These are phyloP conservation scores for Tadarida brasiliensis DNA, from an alignment of 2,797 vertebrate species.

Conservation along the genomic window DNA sequence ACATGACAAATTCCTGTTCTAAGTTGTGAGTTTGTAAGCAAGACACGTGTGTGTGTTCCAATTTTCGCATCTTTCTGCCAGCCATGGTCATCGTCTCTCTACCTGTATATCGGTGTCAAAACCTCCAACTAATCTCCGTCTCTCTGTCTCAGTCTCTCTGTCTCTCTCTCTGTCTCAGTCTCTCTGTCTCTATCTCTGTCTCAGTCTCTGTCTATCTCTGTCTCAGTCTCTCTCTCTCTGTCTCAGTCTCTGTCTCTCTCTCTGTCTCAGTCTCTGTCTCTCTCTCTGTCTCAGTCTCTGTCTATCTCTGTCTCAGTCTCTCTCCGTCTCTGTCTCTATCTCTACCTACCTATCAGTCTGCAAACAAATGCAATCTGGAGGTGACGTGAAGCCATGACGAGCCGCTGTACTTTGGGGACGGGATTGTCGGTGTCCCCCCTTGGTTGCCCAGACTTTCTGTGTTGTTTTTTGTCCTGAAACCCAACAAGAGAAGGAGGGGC, in stretches of 20 bases:
- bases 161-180: no score
- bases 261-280: background rate
- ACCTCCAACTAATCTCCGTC: no score
- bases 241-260: background rate
- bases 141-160: no score
- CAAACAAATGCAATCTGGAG: background rate
- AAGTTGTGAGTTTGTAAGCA: background rate
- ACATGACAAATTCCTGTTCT: background rate
- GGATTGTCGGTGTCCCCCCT: background rate
- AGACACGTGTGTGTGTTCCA: background rate
- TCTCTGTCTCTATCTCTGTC: background rate
- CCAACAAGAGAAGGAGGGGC: background rate
- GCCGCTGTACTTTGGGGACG: rapidly evolving
- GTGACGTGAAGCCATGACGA: background rate
- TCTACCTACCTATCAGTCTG: background rate
- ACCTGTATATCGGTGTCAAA: no score
- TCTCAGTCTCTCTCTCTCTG: no score
- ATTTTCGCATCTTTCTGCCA: background rate
- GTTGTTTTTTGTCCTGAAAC: background rate
- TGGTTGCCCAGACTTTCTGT: background rate
- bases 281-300: background rate
- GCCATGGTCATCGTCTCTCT: background rate
- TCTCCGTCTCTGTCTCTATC: background rate
- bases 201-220: background rate
- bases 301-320: no score